These are phyloP conservation scores for Hydrolagus affinis DNA, from an alignment of 2,113 vertebrate genomes.

Conservation along the genomic window DNA sequence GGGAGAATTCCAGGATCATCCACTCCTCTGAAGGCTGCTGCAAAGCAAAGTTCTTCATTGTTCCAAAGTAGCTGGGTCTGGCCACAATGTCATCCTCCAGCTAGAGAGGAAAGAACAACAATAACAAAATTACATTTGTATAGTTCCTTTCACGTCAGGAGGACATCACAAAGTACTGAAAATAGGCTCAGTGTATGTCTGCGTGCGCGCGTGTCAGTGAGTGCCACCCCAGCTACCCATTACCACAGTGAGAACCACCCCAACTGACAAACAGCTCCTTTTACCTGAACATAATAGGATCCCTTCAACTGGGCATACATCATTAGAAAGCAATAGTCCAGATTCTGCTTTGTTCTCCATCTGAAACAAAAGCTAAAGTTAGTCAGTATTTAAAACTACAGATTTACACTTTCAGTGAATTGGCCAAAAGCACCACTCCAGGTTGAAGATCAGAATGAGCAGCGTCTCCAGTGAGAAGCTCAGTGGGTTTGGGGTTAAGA, in stretches of 20 bases:
- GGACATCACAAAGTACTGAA: no score
- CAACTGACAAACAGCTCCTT: slow-evolving; percentile 17
- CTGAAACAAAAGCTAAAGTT: slow-evolving; percentile 49
- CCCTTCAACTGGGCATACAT: slow-evolving; percentile 97
- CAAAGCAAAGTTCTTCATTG: slow-evolving; percentile 97
- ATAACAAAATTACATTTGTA: no score
- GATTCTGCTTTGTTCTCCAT: slow-evolving; percentile 97
- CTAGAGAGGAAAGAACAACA: slow-evolving; percentile 52
- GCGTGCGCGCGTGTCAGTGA: no score
- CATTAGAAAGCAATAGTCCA: slow-evolving; percentile 98
- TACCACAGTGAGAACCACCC: background rate
- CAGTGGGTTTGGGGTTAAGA: no score
- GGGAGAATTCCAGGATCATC: slow-evolving; percentile 98
- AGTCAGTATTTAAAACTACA: no score
- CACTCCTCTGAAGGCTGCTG: slow-evolving; percentile 96
- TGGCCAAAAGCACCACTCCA: no score
- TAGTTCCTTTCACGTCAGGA: no score
- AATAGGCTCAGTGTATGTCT: no score
- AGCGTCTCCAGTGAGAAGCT: no score
- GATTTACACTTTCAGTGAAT: no score
- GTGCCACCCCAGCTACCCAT: background rate
- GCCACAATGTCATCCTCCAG: slow-evolving; percentile 95
- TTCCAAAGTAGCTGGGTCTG: slow-evolving; percentile 94
- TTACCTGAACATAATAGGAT: slow-evolving; percentile 87
- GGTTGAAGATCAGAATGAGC: no score